These are phyloP conservation scores for Beris morrisii DNA, from an alignment of 2,888 invertebrate genomes.

Conservation along the genomic window DNA sequence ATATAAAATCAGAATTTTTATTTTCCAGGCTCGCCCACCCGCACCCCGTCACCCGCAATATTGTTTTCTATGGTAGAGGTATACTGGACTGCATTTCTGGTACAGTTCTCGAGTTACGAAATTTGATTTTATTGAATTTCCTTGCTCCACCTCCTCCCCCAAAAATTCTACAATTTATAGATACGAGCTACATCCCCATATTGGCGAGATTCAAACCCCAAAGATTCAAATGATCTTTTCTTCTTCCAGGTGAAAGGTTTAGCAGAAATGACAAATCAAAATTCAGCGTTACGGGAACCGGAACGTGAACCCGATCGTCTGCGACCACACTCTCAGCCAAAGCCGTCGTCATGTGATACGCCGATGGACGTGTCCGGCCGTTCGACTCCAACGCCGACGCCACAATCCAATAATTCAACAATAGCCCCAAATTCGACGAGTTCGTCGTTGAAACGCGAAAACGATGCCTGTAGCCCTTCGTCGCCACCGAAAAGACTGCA, in stretches of 20 bases:
- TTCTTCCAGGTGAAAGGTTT: conserved; percentile 73
- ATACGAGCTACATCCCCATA: too few species aligned
- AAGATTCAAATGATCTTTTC: conserved; percentile 2
- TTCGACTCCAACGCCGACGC: conserved; percentile 44
- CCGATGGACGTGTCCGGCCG: conserved; percentile 44
- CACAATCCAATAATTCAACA: conserved; percentile 53
- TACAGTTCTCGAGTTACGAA: too few species aligned
- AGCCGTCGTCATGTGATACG: conserved; percentile 48
- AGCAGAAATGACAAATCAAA: conserved; percentile 88
- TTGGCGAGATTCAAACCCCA: too few species aligned
- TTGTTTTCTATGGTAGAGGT: too few species aligned
- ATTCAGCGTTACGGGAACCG: conserved; percentile 60
- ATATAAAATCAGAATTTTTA: too few species aligned
- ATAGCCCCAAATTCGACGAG: conserved; percentile 41
- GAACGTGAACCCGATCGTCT: conserved; percentile 59
- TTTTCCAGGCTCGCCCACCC: too few species aligned
- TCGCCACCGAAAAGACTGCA: conserved; percentile 49
- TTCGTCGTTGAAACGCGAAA: conserved; percentile 46
- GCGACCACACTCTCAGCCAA: conserved; percentile 54
- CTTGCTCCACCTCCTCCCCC: too few species aligned
- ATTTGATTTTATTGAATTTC: too few species aligned
- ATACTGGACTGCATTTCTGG: too few species aligned
- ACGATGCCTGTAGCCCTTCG: conserved; percentile 52
- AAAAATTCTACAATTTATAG: too few species aligned
- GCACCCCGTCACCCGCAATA: too few species aligned